phyloP scores from a whole-genome alignment of 1,140 invertebrate genomes.

The Aphaenogaster rudis region DNA sequence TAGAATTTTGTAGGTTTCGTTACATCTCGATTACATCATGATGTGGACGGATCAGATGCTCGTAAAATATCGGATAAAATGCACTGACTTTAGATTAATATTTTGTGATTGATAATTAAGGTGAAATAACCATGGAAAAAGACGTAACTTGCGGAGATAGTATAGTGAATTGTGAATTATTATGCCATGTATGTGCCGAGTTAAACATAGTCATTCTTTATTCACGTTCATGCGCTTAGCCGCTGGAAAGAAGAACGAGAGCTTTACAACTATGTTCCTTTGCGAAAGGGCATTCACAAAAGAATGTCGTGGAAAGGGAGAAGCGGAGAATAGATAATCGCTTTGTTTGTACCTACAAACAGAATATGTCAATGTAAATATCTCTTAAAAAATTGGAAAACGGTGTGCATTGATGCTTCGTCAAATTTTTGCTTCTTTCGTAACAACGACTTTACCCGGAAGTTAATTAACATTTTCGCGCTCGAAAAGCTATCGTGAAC shows the following conservation, averaged over 20 bases:
- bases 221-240: constrained; percentile 20
- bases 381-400: neutral
- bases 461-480: neutral
- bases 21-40: neutral
- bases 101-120: constrained; percentile 1
- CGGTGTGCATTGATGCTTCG: neutral
- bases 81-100: neutral
- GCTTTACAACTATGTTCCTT: constrained; percentile 6
- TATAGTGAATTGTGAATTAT: constrained; percentile 8
- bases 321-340: constrained; percentile 31
- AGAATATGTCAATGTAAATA: constrained; percentile 5
- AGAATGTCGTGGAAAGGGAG: constrained; percentile 18
- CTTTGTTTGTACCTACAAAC: constrained; percentile 22
- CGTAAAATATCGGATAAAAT: neutral
- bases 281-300: constrained; percentile 32
- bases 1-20: neutral
- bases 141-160: neutral
- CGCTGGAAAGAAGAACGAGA: constrained; percentile 26
- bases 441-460: neutral
- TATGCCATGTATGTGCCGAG: neutral
- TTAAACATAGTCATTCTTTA: constrained; percentile 30
- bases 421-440: neutral
- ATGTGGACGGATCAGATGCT: neutral
- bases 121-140: neutral
- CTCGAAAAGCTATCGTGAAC: neutral